Base-by-base conservation (phyloP, 2,888 invertebrate species). In the Lasioglossum marginatum region DNA sequence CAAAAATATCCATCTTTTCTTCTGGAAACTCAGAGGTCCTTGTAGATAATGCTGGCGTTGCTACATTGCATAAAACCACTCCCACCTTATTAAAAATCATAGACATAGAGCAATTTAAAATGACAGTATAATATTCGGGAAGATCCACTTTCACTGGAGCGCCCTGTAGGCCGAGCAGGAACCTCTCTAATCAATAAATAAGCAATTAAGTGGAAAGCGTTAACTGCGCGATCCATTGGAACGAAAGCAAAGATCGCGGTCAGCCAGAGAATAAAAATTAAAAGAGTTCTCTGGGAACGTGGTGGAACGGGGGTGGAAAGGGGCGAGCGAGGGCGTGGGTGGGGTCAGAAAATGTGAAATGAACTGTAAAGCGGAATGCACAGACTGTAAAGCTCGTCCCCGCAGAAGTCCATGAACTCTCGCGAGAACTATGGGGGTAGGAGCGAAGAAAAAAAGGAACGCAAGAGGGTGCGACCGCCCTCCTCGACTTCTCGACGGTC, bases 331-430 rank as follows among this genome's bases (percentile, higher is more conserved):
- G 88, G 19, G 4, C 3, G 27, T 5, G 71, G 43, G 71, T 19
- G 31, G n/a, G 89, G 90, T 81, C 86, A 87, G 74, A 82, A 68
- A 75, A 48, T 89, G 89, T 82, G 91, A 93, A 94, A 93, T 94
- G 93, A 94, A 94, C 92, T 93, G 93, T 93, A 90, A 94, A 94
- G 90, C 90, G 91, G 92, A 92, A 93, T 91, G 88, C 89, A 86
- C 82, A 91, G 91, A 93, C 93, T 93, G 92, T 92, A 92, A 93
- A 93, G 87, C 83, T 89, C 85, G 80, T 86, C 89, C 88, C 84
- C 88, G 86, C 77, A 71, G 34, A 81, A 74, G 77, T 83, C 78
- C 77, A 81, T 82, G 89, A 86, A 83, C 79, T 82, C 31, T 57
- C 31, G 73, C 27, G 63, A 40, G 63, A 4, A n/a, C 48, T 40